Conservation (phyloP, 2,797 vertebrate species). For the Orientallactaga sibirica region DNA sequence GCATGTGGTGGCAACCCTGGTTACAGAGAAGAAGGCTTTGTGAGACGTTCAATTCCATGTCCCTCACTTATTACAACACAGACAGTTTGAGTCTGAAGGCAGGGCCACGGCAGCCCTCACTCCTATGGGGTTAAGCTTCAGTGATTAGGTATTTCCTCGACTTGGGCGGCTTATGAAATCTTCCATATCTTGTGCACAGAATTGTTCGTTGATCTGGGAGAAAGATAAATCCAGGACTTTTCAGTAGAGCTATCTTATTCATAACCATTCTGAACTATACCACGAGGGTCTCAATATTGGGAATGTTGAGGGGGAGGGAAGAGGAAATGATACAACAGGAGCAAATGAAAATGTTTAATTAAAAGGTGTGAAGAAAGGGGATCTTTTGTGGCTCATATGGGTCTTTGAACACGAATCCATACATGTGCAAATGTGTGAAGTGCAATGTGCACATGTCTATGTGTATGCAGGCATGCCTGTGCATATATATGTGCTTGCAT, state of each 20-base stretch:
- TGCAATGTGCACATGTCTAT: no score
- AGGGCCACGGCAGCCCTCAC: constrained; percentile 3
- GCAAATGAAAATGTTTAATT: neutral
- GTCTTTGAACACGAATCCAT: neutral
- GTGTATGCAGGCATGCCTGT: accelerated
- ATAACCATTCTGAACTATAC: neutral
- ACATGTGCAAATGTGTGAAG: no score
- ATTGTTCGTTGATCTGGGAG: neutral
- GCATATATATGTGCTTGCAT: accelerated
- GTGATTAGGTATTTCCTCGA: constrained; percentile 63
- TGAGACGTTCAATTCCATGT: neutral
- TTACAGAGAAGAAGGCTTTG: neutral
- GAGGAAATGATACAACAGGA: neutral
- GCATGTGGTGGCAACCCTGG: neutral
- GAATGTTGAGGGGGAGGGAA: neutral
- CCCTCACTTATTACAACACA: constrained; percentile 41
- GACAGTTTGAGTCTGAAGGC: neutral
- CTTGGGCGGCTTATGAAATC: constrained; percentile 59
- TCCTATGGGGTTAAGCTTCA: constrained; percentile 70
- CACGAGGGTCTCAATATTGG: neutral
- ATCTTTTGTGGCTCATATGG: neutral
- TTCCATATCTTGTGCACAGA: neutral
- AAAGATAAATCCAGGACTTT: constrained; percentile 25
- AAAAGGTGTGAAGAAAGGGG: neutral
- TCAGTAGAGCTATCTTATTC: constrained; percentile 26